Base-by-base conservation (phyloP, 1,140 invertebrate genomes). In the Plectrocnemia conspersa region DNA sequence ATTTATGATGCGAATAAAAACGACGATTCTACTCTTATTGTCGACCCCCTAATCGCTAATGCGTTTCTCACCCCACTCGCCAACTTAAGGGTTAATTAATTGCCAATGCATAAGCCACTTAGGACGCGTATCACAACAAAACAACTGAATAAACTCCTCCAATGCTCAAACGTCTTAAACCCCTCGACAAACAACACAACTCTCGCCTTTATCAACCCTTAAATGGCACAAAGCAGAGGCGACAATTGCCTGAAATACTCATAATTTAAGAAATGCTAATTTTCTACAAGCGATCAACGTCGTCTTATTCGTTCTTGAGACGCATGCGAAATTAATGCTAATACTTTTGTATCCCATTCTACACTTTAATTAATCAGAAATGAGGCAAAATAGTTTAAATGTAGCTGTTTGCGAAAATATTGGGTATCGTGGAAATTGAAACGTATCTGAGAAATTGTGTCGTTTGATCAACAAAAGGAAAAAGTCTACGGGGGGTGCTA, bases 81-180 rank as follows among this genome's bases (percentile, higher is more conserved):
- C 22, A 35, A 45, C 44, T 59, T 54, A 49, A 57, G 59, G 52
- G 59, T 61, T 61, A 55, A 61, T 61, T 61, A 61, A 61, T 61
- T 61, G 52, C 19, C 50, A 21, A 46, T 46, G 54, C 54, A 56
- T 61, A 61, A 61, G 59, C 59, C 54, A 61, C 52, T 61, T 61
- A 61, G 19, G 36, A 11, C 27, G 18, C 55, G 54, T 61, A 61
- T 61, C 59, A 53, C 55, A 52, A 52, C 59, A 54, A 52, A 50
- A 58, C 59, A 61, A 58, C 44, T 2, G 47, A 56, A 46, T 33
- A 25, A 16, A 47, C 47, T 24, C 36, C 50, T 15, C 24, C 2
- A 22, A 9, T 22, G 1, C 6, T 24, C 40, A 19, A 45, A 53
- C 19, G 44, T 42, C 58, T 25, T 53, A 60, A 50, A 35, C 27